phyloP scores from a whole-genome alignment of 1,140 invertebrate genomes.

The Euwallacea fornicatus region DNA sequence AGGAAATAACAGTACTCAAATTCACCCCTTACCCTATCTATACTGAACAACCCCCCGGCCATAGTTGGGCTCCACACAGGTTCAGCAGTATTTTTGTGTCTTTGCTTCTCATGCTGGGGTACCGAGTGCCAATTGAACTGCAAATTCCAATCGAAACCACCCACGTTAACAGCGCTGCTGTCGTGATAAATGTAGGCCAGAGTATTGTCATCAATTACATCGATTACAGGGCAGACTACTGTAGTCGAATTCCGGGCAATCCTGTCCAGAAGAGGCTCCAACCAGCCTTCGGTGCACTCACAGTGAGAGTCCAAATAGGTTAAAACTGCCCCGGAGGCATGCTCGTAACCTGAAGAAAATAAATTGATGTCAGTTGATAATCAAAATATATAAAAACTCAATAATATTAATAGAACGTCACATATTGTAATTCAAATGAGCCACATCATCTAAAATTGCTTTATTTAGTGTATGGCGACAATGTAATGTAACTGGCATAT shows the following conservation, averaged over 20 bases:
- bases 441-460: no score
- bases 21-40: conserved; percentile 58
- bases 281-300: conserved; percentile 94
- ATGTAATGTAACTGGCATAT: no score
- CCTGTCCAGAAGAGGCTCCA: conserved; percentile 91
- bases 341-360: conserved; percentile 66
- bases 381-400: no score
- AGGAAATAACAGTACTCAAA: background rate
- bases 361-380: background rate
- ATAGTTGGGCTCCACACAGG: conserved; percentile 96
- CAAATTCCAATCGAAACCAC: conserved; percentile 97
- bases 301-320: conserved; percentile 98
- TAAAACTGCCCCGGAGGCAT: conserved; percentile 85
- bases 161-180: conserved; percentile 84
- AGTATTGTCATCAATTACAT: conserved; percentile 89
- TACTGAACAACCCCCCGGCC: conserved; percentile 78
- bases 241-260: conserved; percentile 86
- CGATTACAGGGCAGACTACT: conserved; percentile 92
- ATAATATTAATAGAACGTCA: no score
- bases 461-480: no score
- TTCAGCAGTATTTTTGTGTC: conserved; percentile 84
- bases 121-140: conserved; percentile 97
- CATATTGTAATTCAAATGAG: no score
- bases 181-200: conserved; percentile 88
- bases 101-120: conserved; percentile 85